Percentiles rank a stretch among this genome's conserved stretches.
phyloP scores from a whole-genome alignment of 1,140 invertebrate genomes.

The Cyrtorhinus lividipennis region DNA sequence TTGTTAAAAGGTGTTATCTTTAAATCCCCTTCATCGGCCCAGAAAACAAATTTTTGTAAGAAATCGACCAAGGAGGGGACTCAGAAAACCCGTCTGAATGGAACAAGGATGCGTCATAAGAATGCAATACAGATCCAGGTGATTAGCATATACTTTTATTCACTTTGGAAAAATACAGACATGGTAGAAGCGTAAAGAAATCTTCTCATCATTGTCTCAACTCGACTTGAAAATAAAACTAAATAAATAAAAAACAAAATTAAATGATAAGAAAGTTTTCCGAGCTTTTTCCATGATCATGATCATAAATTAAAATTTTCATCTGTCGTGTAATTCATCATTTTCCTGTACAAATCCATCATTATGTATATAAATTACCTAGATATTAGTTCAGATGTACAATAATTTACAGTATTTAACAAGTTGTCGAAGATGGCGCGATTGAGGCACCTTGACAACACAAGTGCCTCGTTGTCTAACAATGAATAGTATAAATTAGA shows the following conservation, averaged over 20 bases:
- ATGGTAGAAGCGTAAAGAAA: constrained; percentile 2
- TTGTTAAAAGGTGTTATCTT: no score
- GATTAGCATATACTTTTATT: constrained; percentile 2
- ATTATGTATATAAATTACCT: constrained; percentile 18
- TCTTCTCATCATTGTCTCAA: background rate
- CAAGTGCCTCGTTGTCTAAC: background rate
- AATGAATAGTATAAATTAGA: constrained; percentile 3
- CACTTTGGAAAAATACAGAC: constrained; percentile 9
- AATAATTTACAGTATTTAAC: constrained; percentile 18
- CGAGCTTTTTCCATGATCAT: background rate
- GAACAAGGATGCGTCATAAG: no score
- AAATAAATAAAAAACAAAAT: background rate
- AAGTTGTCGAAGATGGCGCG: background rate
- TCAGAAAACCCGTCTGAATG: no score
- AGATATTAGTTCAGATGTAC: constrained; percentile 16
- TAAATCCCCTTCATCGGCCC: no score
- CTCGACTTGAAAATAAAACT: no score
- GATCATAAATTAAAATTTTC: constrained; percentile 5
- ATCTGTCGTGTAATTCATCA: background rate
- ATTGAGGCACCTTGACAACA: constrained; percentile 9
- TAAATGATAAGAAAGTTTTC: background rate
- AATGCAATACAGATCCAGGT: no score
- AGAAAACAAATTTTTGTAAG: no score
- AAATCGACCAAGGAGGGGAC: no score
- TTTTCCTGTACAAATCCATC: constrained; percentile 15